phyloP scores from a whole-genome alignment of 1,140 invertebrate genomes.

The Tetramorium parvispinum region DNA sequence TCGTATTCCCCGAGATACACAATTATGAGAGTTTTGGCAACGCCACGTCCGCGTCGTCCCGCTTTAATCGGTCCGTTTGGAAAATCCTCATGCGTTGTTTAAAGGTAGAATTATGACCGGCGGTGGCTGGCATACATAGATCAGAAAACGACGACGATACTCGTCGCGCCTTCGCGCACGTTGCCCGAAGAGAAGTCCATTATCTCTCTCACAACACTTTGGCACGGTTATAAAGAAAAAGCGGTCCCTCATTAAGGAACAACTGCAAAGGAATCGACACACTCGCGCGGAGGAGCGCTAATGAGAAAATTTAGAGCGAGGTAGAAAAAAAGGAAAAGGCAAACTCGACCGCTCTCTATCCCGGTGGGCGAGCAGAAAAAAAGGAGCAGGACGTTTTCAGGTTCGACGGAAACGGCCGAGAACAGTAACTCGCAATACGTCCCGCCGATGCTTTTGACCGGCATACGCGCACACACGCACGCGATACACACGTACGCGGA shows the following conservation, averaged over 20 bases:
- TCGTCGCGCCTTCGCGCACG: neutral
- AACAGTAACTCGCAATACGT: constrained; percentile 40
- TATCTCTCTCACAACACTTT: constrained; percentile 1
- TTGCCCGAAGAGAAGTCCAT: constrained; percentile 1
- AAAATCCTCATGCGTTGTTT: constrained; percentile 49
- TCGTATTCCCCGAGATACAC: neutral
- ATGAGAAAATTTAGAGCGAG: constrained; percentile 35
- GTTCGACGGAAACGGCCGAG: constrained; percentile 16
- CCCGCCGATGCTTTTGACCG: constrained; percentile 58
- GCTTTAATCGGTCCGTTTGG: constrained; percentile 57
- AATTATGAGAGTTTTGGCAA: constrained; percentile 65
- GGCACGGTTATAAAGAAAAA: constrained; percentile 4
- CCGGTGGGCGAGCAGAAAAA: neutral
- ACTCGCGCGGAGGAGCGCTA: neutral
- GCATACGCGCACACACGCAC: neutral
- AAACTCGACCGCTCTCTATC: neutral
- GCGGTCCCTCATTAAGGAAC: neutral
- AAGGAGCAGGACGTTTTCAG: neutral
- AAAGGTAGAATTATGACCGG: constrained; percentile 7
- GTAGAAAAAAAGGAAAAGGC: neutral
- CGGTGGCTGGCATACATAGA: neutral
- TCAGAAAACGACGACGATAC: constrained; percentile 22
- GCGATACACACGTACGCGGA: neutral
- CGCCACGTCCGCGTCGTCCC: neutral
- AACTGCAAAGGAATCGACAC: constrained; percentile 21